These are phyloP conservation scores for Piprites chloris DNA, from an alignment of 2,113 vertebrate species.

Conservation along the genomic window DNA sequence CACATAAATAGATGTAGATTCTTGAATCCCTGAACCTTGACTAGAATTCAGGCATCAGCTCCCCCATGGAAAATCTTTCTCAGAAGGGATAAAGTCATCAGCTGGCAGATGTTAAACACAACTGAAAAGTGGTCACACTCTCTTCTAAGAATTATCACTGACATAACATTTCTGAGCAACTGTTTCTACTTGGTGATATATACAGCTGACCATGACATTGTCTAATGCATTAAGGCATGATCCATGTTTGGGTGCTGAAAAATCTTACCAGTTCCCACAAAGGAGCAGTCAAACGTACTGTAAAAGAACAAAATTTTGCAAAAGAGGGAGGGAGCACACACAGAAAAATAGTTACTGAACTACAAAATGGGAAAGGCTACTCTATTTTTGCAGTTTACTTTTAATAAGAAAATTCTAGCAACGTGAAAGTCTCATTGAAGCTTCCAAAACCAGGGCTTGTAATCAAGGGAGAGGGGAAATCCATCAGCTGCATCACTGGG, in stretches of 20 bases:
- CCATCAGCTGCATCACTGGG: not conserved
- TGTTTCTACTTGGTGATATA: not conserved
- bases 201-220: not conserved
- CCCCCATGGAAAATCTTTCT: not conserved
- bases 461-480: not conserved
- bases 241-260: not conserved
- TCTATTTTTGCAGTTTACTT: not conserved
- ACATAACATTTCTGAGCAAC: not conserved
- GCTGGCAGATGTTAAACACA: not conserved
- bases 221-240: not conserved
- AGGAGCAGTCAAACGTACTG: not conserved
- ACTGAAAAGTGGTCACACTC: not conserved
- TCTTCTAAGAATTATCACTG: not conserved
- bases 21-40: constrained; percentile 15
- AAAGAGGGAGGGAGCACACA: not conserved
- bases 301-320: not conserved
- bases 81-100: not conserved
- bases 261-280: not conserved
- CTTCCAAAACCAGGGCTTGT: not conserved
- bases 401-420: not conserved
- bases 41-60: not conserved
- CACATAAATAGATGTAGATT: not conserved
- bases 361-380: not conserved
- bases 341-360: not conserved
- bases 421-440: not conserved